A percentile compares a stretch with the other conserved stretches of the same genome.
These are phyloP conservation scores for Drosophila teissieri DNA, from an alignment of 1,140 invertebrate genomes.

Conservation along the genomic window DNA sequence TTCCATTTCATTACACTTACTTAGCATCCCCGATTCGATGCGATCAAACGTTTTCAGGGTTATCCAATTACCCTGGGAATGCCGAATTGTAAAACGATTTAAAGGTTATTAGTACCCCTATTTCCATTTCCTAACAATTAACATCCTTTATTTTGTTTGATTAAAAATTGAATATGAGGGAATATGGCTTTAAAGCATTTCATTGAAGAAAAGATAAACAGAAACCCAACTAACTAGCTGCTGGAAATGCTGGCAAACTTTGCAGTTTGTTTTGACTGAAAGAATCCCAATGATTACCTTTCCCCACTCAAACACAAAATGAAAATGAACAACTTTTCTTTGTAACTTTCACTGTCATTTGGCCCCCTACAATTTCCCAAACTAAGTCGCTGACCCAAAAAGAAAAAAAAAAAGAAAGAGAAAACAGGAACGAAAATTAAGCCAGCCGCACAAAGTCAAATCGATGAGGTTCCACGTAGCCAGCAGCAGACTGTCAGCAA, in stretches of 20 bases:
- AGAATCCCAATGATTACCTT: conserved; percentile 6
- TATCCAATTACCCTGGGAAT: background rate
- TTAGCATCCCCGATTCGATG: background rate
- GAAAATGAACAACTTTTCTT: conserved; percentile 12
- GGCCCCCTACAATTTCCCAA: conserved; percentile 4
- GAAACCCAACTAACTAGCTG: no score
- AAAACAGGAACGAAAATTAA: background rate
- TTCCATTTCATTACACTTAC: conserved; percentile 18
- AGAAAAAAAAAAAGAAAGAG: no score
- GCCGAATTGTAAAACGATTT: no score
- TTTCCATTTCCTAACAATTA: no score
- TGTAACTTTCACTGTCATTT: conserved; percentile 1
- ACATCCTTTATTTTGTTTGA: no score
- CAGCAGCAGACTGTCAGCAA: conserved; percentile 1
- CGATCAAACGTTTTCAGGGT: background rate
- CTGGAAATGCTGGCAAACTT: background rate
- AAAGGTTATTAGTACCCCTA: no score
- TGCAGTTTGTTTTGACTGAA: background rate
- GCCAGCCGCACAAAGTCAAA: conserved; percentile 11
- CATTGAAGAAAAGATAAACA: background rate
- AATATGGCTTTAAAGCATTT: no score
- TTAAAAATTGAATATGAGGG: no score
- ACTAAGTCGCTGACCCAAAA: background rate
- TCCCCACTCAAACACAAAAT: background rate
- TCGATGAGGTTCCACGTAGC: background rate